These are phyloP conservation scores for Diprion similis DNA, from an alignment of 1,140 invertebrate species.

Conservation along the genomic window DNA sequence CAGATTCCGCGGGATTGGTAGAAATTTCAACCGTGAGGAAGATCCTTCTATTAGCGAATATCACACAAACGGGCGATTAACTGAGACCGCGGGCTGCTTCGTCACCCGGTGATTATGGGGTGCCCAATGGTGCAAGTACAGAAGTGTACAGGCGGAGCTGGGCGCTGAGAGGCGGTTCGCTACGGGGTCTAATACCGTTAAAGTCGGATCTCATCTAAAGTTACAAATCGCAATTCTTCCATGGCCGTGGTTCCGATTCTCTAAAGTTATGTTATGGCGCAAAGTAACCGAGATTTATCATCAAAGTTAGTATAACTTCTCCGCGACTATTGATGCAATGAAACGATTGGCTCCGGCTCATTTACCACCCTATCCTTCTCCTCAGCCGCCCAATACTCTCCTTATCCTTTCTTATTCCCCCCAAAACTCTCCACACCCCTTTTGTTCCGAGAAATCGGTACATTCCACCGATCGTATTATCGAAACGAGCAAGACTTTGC, in stretches of 20 bases:
- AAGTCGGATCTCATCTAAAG: constrained; percentile 56
- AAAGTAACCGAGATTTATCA: constrained; percentile 63
- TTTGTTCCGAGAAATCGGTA: background rate
- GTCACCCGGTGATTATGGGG: too few species aligned
- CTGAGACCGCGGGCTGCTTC: too few species aligned
- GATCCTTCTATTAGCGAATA: too few species aligned
- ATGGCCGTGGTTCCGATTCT: constrained; percentile 60
- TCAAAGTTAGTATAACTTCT: constrained; percentile 61
- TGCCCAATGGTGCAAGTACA: too few species aligned
- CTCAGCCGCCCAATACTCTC: constrained; percentile 21
- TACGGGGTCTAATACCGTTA: background rate
- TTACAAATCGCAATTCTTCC: constrained; percentile 64
- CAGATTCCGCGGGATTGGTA: background rate
- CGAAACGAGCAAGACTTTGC: too few species aligned
- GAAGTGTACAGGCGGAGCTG: too few species aligned
- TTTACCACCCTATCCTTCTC: constrained; percentile 39
- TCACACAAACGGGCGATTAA: too few species aligned
- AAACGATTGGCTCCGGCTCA: constrained; percentile 61
- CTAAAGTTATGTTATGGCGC: constrained; percentile 63
- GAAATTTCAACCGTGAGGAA: too few species aligned
- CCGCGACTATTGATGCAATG: constrained; percentile 62
- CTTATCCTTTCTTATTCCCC: constrained; percentile 19
- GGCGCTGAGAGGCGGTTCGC: constrained; percentile 32
- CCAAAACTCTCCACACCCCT: background rate
- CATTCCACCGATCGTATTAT: too few species aligned